phyloP scores from a whole-genome alignment of 2,888 invertebrate species.

The Stenolophus ochropezus region DNA sequence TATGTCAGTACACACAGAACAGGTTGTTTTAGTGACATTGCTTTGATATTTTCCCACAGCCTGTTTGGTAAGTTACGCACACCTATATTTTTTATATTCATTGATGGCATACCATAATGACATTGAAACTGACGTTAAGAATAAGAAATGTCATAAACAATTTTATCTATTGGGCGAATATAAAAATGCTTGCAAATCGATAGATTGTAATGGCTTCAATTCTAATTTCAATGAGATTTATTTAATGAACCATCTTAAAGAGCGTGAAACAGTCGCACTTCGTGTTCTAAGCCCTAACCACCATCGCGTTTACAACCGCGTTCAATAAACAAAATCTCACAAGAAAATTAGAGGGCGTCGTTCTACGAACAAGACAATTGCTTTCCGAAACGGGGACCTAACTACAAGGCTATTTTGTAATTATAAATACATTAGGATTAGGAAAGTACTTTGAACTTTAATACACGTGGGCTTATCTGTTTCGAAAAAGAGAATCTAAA shows the following conservation, averaged over 20 bases:
- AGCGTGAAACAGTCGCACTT: slow-evolving; percentile 72
- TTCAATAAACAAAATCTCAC: background rate
- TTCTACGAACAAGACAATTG: slow-evolving; percentile 31
- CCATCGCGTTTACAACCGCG: slow-evolving; percentile 68
- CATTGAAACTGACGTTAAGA: background rate
- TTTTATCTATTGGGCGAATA: background rate
- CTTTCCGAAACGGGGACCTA: slow-evolving; percentile 15
- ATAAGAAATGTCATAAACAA: background rate
- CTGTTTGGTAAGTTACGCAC: slow-evolving; percentile 12
- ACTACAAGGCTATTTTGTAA: slow-evolving; percentile 37
- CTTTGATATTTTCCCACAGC: background rate
- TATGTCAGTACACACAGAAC: background rate
- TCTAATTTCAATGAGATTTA: too few relatives aligned
- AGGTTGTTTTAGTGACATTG: slow-evolving; percentile 10
- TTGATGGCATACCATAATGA: background rate
- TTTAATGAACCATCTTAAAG: too few relatives aligned
- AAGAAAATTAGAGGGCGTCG: slow-evolving; percentile 13
- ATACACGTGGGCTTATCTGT: background rate
- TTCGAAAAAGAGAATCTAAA: background rate
- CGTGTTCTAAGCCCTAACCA: slow-evolving; percentile 63
- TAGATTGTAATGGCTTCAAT: too few relatives aligned
- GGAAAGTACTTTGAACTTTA: background rate
- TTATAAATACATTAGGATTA: slow-evolving; percentile 23
- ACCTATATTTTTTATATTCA: background rate
- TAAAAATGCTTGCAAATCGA: too few relatives aligned